These are phyloP conservation scores for Leucoraja erinaceus DNA, from an alignment of 2,113 vertebrate genomes.

Conservation along the genomic window DNA sequence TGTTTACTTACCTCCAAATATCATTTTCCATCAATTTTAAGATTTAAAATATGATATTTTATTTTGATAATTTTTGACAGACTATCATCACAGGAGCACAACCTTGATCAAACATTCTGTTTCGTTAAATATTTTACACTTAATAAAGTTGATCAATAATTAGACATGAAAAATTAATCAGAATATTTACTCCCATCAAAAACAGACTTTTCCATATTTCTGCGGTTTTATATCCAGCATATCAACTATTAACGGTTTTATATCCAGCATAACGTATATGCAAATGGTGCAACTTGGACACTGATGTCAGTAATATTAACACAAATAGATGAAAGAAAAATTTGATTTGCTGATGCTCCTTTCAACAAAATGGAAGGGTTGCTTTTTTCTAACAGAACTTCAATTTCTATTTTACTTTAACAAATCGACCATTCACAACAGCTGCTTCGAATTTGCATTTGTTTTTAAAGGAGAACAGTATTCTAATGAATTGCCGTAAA, in stretches of 20 bases:
- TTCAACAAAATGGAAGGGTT: background rate
- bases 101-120: background rate
- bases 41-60: background rate
- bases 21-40: background rate
- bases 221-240: background rate
- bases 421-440: background rate
- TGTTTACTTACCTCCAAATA: background rate
- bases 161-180: slow-evolving; percentile 1
- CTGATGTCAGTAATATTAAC: background rate
- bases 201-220: background rate
- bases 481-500: background rate
- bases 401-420: background rate
- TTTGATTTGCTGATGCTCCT: background rate
- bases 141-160: slow-evolving; percentile 29
- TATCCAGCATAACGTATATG: too few species aligned
- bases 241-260: background rate
- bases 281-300: background rate
- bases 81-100: background rate
- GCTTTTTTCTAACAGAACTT: too few species aligned
- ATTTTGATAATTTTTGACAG: background rate
- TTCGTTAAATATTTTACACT: background rate
- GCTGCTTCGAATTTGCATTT: background rate
- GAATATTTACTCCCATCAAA: background rate
- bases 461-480: background rate
- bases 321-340: background rate